Conservation (phyloP, 2,888 invertebrate genomes). For the Macrophya alboannulata region DNA sequence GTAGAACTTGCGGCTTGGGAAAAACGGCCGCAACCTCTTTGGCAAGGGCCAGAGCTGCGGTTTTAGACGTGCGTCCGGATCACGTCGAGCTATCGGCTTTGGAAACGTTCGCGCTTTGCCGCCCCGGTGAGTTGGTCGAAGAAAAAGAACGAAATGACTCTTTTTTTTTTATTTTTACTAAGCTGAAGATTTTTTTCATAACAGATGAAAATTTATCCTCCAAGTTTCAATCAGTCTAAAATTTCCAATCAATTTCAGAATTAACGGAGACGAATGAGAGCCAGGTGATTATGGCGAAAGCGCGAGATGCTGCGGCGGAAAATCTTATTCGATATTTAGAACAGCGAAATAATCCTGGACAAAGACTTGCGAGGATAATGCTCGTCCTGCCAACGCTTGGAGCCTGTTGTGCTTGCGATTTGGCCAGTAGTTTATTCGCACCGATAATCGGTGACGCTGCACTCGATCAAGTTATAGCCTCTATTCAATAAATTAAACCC, state of each 20-base stretch:
- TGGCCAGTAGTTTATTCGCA: conserved; percentile 71
- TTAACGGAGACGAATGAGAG: conserved; percentile 68
- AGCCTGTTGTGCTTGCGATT: conserved; percentile 72
- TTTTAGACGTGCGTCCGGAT: conserved; percentile 79
- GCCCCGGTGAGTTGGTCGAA: conserved; percentile 78
- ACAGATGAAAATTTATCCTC: no score
- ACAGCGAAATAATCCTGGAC: conserved; percentile 64
- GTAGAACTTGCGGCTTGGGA: conserved; percentile 48
- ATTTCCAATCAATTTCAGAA: conserved; percentile 64
- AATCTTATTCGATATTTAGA: conserved; percentile 69
- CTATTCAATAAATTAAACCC: conserved; percentile 68
- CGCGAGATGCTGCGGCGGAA: conserved; percentile 69
- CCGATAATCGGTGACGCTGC: conserved; percentile 73
- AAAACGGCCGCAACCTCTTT: conserved; percentile 63
- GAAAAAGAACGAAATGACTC: neutral
- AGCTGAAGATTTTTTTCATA: neutral
- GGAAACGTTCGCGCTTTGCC: conserved; percentile 81
- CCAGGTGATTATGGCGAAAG: conserved; percentile 65
- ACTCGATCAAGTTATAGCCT: conserved; percentile 73
- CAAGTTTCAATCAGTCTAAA: neutral
- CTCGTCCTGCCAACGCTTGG: conserved; percentile 71
- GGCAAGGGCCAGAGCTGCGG: conserved; percentile 75
- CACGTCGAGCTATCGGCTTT: conserved; percentile 81
- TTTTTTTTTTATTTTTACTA: neutral
- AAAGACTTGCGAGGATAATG: conserved; percentile 71